Evolutionary conservation across 2,113 vertebrate genomes (phyloP), one percentile per base, ranked within the genome.

Genomic region (Pelobates fuscus): DNA sequence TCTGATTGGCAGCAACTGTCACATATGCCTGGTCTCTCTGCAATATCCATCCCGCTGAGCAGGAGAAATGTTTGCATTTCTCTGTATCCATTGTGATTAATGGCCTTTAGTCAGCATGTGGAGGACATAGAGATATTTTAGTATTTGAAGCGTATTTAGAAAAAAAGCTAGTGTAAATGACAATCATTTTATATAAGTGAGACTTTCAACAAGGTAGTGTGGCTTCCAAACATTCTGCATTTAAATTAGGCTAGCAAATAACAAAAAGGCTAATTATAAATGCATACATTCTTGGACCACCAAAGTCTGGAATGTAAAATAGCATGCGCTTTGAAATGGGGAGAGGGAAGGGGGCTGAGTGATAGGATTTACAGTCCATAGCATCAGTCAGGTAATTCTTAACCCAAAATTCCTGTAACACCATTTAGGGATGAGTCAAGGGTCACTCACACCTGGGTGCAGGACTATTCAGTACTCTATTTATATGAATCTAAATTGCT

Each of bases 1-100:
- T 52, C 43, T 71, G 70, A 71, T 25, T 71, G 70, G 70, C 70
- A 71, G 58, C 32, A 58, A 49, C 71, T 73, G 61, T 73, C 61
- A 73, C 71, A 41, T 65, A 54, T 44, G 29, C 61, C 12, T 49
- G 17, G 24, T 58, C 49, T 43, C 60, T 21, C 49, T 27, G 21
- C 37, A 57, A 74, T 65, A 64, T 66, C 49, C 62, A 44, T 41
- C 57, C 65, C 62, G 66, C 30, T 66, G 57, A 74, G 23, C 49
- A 55, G 29, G 30, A 29, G 15, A 66, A 74, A 74, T 66, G 62
- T 58, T 74, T 66, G 21, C 49, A 57, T 66, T 64, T 64, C 60
- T 65, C 20, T 55, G 29, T 52, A 49, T 54, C 32, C 20, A 17
- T 10, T 63, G 44, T 57, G 61, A 66, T 73, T 54, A 64, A 54